phyloP scores from a whole-genome alignment of 2,113 vertebrate genomes.

The Phasianus colchicus region DNA sequence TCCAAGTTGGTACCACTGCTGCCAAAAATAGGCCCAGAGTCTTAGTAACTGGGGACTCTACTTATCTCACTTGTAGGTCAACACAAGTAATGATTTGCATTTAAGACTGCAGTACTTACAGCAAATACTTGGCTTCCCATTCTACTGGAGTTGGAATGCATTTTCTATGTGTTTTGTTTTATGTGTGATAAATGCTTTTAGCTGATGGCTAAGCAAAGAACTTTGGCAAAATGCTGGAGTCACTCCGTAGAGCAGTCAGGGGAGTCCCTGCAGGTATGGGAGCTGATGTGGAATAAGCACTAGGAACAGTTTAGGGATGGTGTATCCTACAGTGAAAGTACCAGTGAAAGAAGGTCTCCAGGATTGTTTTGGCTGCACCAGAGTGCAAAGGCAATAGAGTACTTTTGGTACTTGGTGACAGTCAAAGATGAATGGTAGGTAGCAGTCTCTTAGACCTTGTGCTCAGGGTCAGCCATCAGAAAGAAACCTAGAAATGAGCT shows the following conservation, averaged over 20 bases:
- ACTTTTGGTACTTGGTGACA: background rate
- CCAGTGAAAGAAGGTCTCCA: background rate
- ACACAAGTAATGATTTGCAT: background rate
- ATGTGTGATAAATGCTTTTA: background rate
- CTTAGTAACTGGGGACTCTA: too few species aligned
- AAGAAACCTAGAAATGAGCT: background rate
- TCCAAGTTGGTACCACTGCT: too few species aligned
- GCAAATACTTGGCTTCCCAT: background rate
- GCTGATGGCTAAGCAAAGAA: accelerated
- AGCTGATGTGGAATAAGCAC: background rate
- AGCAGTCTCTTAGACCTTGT: background rate
- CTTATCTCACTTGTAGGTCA: background rate
- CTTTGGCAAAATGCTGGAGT: background rate
- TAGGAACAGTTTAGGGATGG: background rate
- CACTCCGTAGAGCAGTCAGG: background rate
- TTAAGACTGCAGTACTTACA: background rate
- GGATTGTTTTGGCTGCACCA: background rate
- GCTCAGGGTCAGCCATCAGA: background rate
- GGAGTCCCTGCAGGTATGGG: background rate
- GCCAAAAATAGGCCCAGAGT: too few species aligned
- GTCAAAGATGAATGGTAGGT: background rate
- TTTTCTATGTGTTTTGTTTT: background rate
- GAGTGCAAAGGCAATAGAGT: background rate
- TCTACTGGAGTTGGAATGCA: background rate
- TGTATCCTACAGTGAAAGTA: background rate